Evolutionary conservation across 2,113 vertebrate genomes (phyloP).

Genomic region (Numida meleagris): DNA sequence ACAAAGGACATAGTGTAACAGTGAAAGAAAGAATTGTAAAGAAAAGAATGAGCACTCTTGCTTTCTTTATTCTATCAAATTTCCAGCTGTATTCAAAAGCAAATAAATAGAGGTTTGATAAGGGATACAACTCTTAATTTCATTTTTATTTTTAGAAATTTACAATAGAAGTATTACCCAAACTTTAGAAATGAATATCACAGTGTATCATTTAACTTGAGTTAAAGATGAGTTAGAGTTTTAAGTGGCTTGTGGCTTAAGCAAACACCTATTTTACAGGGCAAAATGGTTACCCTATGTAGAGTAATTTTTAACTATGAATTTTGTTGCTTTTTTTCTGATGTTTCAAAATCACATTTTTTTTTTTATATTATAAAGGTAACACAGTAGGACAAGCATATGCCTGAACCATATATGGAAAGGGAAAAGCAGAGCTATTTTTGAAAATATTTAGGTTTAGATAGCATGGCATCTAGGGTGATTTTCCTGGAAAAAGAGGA

Average conservation of each 20-base stretch:
- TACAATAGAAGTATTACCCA: background rate
- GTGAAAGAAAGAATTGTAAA: background rate
- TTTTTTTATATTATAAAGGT: background rate
- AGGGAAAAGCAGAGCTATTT: background rate
- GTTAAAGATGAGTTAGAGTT: background rate
- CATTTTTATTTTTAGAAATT: background rate
- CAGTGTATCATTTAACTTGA: background rate
- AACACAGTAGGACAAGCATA: background rate
- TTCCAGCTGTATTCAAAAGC: background rate
- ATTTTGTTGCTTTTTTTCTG: background rate
- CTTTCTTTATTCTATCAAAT: background rate
- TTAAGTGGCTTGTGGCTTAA: background rate
- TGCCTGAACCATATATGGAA: background rate
- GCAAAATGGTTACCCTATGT: background rate
- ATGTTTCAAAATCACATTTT: conserved; percentile 5
- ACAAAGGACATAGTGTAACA: background rate
- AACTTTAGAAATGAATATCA: background rate
- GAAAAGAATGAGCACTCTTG: background rate
- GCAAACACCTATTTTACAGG: background rate
- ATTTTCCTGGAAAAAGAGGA: background rate
- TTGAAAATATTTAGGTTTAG: background rate
- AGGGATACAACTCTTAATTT: background rate
- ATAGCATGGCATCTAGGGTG: background rate
- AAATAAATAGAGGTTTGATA: background rate
- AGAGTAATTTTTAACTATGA: background rate